A percentile compares a stretch with the other conserved stretches of the same genome.
These are phyloP conservation scores for Drosophila nikananu DNA, from an alignment of 1,140 invertebrate genomes.

Conservation along the genomic window DNA sequence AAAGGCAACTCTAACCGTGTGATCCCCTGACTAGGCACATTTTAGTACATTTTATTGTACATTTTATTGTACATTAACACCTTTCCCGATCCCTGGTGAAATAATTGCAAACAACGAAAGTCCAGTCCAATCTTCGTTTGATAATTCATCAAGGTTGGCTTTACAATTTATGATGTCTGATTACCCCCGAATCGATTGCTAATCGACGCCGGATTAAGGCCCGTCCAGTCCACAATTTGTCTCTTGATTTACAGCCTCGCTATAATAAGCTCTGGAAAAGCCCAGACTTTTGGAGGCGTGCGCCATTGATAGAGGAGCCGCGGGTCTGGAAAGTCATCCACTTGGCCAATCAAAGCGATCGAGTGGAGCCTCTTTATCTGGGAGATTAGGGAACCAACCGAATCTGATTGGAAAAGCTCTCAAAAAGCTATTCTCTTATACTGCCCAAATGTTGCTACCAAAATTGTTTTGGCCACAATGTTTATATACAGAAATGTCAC, in stretches of 20 bases:
- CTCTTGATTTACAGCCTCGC: conserved; percentile 26
- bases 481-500: background rate
- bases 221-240: conserved; percentile 16
- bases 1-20: background rate
- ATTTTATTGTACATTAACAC: background rate
- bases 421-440: conserved; percentile 8
- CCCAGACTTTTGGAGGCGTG: conserved; percentile 39
- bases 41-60: background rate
- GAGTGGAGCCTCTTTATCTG: conserved; percentile 20
- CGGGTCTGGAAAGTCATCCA: conserved; percentile 21
- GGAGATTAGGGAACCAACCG: background rate
- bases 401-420: conserved; percentile 15
- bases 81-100: background rate
- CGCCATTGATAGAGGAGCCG: conserved; percentile 21
- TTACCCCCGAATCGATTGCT: conserved; percentile 9
- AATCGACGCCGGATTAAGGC: conserved; percentile 19
- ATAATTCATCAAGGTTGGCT: background rate
- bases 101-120: conserved; percentile 24
- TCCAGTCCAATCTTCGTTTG: conserved; percentile 20
- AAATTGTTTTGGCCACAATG: background rate
- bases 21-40: background rate
- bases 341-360: conserved; percentile 31
- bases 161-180: conserved; percentile 38
- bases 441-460: conserved; percentile 8
- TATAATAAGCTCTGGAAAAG: conserved; percentile 29